Base-by-base conservation (phyloP, 2,888 invertebrate genomes). In the Zygaena filipendulae region DNA sequence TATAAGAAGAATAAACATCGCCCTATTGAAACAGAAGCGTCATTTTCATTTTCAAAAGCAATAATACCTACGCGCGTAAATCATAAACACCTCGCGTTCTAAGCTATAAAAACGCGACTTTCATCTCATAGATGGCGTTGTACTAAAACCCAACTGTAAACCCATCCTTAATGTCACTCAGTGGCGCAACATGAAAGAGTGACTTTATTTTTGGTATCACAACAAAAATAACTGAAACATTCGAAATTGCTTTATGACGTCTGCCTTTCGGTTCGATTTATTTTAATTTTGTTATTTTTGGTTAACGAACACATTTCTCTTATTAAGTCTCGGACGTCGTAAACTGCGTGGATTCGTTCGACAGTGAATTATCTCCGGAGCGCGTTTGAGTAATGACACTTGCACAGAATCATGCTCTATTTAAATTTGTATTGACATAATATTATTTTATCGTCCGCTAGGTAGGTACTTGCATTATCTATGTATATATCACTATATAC, bases 211-310 rank as follows among this genome's bases (percentile, higher is more conserved):
- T 72, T 63, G 72, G 66, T n/a, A n/a, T 52, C 52, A 51, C 52
- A 64, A 66, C 70, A 75, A 77, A 75, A n/a, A n/a, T n/a, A n/a
- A 77, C 64, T 74, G 75, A 74, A 72, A 74, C 74, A 69, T 59
- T 75, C 74, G 74, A 77, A 79, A 77, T 77, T 75, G 74, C 74
- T 79, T 77, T 79, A 79, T 79, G 77, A 77, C 77, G 74, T 67
- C 70, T 75, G 77, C 68, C 74, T 70, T 72, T 70, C 71, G 72
- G n/a, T 77, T 79, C 77, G 77, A 79, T 77, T 77, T 75, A 75
- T 77, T 75, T 79, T 74, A 71, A 75, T 74, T 75, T 67, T 69
- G 75, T 72, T 77, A 75, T 75, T 75, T 79, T 72, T 57, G 66
- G 64, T 57, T 59, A 57, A 47, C 53, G 47, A 50, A 48, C 48